These are phyloP conservation scores for Oceanodroma tethys DNA, from an alignment of 2,113 vertebrate genomes.

Conservation along the genomic window DNA sequence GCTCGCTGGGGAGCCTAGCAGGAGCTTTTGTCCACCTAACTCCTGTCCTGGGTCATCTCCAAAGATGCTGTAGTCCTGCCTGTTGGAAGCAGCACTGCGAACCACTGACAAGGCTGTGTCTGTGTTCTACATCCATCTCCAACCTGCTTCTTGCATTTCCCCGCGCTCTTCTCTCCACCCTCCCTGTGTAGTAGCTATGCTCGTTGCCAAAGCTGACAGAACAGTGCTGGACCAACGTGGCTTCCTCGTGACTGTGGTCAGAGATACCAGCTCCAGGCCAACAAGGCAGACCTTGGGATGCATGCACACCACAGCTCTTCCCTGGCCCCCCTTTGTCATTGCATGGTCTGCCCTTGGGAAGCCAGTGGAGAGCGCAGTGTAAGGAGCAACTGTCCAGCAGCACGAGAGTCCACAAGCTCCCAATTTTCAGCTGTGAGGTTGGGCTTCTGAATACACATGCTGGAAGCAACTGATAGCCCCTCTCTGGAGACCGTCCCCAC, in stretches of 20 bases:
- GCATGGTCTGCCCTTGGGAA: neutral
- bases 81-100: neutral
- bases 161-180: neutral
- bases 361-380: neutral
- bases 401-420: neutral
- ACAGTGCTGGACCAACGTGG: neutral
- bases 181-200: neutral
- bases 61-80: neutral
- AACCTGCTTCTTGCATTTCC: neutral
- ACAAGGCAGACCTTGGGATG: neutral
- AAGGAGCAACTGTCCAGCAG: neutral
- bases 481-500: too few relatives aligned
- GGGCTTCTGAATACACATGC: neutral
- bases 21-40: neutral
- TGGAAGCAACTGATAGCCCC: neutral
- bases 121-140: neutral
- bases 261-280: neutral
- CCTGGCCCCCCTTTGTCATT: neutral
- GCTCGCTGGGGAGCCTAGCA: neutral
- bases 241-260: accelerated
- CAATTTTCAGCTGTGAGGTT: neutral
- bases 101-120: neutral
- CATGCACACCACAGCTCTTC: neutral
- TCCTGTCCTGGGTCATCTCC: neutral
- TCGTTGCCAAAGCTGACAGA: neutral